A percentile compares a stretch with the other conserved stretches of the same genome.
Conservation (phyloP, 2,113 vertebrate species). For the Candoia aspera region DNA sequence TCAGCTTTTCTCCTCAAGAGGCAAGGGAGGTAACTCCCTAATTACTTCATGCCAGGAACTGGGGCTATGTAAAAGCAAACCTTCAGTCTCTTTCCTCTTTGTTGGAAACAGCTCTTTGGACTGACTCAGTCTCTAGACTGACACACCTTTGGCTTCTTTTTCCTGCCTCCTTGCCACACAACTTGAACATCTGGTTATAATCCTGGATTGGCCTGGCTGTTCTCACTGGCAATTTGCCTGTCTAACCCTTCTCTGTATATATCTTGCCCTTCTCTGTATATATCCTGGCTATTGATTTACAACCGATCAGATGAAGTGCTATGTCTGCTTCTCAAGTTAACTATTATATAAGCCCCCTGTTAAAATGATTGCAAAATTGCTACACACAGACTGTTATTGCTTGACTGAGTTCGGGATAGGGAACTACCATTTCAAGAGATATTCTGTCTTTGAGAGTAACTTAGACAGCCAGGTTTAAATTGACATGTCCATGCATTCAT, state of each 20-base stretch:
- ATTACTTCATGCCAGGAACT: background rate
- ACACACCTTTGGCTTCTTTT: background rate
- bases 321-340: background rate
- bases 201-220: background rate
- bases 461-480: background rate
- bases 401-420: background rate
- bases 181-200: background rate
- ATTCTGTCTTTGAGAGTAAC: background rate
- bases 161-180: background rate
- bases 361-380: background rate
- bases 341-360: background rate
- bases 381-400: background rate
- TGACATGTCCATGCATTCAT: background rate
- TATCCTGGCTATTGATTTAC: background rate
- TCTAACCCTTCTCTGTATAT: background rate
- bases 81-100: background rate
- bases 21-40: background rate
- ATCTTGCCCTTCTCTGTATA: background rate
- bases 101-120: background rate
- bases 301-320: background rate
- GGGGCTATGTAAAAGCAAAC: background rate
- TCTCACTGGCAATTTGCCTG: background rate
- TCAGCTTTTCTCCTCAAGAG: background rate
- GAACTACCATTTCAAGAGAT: background rate
- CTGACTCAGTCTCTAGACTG: background rate